Evolutionary conservation across 1,140 invertebrate genomes (phyloP).

Genomic region (Meloidogyne hapla): DNA sequence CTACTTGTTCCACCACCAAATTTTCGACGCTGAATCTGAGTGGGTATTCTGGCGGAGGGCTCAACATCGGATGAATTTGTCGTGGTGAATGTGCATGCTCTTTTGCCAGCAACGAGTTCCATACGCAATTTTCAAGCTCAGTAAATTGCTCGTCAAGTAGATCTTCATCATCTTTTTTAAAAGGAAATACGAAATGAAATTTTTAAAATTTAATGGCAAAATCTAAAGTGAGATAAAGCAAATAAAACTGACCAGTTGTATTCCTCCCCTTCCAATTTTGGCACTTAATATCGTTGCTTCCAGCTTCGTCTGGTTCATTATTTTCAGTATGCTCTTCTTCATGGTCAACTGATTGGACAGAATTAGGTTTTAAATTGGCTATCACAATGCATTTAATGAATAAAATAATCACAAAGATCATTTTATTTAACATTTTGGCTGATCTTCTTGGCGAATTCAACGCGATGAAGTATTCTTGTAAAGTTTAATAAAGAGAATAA

Average conservation of each 20-base stretch:
- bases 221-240: too few relatives aligned
- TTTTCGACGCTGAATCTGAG: conserved; percentile 53
- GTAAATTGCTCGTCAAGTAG: conserved; percentile 35
- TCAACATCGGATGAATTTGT: conserved; percentile 33
- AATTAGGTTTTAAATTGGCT: not conserved
- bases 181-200: too few relatives aligned
- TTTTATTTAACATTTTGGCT: not conserved
- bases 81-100: conserved; percentile 31
- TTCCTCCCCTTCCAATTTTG: not conserved
- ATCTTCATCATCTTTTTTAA: conserved; percentile 30
- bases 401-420: not conserved
- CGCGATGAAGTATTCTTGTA: not conserved
- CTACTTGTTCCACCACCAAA: conserved; percentile 48
- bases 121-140: conserved; percentile 53
- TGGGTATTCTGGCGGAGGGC: conserved; percentile 44
- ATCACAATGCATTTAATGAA: not conserved
- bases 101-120: conserved; percentile 47
- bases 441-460: not conserved
- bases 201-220: not conserved
- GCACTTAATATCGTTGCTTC: not conserved
- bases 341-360: not conserved
- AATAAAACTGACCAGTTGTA: conserved; percentile 14
- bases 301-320: not conserved
- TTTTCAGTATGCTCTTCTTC: not conserved
- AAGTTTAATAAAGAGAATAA: not conserved